A percentile compares a stretch with the other conserved stretches of the same genome.
Evolutionary conservation across 2,113 vertebrate species (phyloP).

Genomic region (Semicossyphus pulcher): DNA sequence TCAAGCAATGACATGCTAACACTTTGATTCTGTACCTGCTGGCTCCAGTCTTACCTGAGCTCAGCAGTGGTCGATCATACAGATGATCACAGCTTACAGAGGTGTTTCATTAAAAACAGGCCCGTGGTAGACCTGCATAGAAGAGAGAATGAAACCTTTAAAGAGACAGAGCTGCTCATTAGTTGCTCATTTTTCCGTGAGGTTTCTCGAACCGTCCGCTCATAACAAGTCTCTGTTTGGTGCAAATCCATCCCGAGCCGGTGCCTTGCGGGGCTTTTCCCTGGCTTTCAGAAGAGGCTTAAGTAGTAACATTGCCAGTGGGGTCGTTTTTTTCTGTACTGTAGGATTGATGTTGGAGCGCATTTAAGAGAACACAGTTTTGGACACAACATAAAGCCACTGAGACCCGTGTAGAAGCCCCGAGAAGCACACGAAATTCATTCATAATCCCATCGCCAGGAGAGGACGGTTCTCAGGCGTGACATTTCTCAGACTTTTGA

Average conservation of each 20-base stretch:
- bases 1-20: not conserved
- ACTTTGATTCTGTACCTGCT: constrained; percentile 10
- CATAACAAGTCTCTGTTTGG: constrained; percentile 54
- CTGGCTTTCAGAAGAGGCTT: constrained; percentile 73
- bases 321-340: constrained; percentile 58
- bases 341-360: constrained; percentile 67
- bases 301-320: constrained; percentile 71
- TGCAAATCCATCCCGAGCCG: constrained; percentile 64
- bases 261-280: constrained; percentile 67
- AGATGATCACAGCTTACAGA: constrained; percentile 45
- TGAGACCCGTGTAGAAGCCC: constrained; percentile 52
- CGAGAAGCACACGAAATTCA: constrained; percentile 61
- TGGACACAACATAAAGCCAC: constrained; percentile 63
- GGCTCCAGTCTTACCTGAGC: constrained; percentile 7
- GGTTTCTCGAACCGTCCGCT: constrained; percentile 48
- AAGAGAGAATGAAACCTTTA: not conserved
- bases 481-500: constrained; percentile 34
- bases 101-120: constrained; percentile 56
- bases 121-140: constrained; percentile 11
- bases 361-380: constrained; percentile 71
- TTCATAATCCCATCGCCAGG: constrained; percentile 54
- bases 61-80: constrained; percentile 25
- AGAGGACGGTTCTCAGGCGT: constrained; percentile 42
- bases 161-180: not conserved
- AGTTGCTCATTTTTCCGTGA: constrained; percentile 28